Percentiles rank a stretch among this genome's conserved stretches.
Conservation (phyloP, 2,888 invertebrate species). For the Camponotus fellah region DNA sequence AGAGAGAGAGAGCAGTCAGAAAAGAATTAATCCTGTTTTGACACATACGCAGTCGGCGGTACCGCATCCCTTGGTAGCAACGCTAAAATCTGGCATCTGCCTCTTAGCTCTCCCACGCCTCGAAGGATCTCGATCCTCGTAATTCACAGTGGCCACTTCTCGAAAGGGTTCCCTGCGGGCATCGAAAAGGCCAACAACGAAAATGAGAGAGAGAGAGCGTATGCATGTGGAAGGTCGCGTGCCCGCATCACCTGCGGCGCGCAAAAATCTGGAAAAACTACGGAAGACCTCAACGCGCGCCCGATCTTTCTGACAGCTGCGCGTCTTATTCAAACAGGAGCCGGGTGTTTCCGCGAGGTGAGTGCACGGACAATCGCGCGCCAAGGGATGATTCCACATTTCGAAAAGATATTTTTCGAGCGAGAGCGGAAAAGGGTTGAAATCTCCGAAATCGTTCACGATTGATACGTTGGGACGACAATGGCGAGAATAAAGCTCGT, state of each 20-base stretch:
- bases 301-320: slow-evolving; percentile 61
- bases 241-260: slow-evolving; percentile 82
- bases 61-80: slow-evolving; percentile 59
- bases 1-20: slow-evolving; percentile 35
- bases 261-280: slow-evolving; percentile 77
- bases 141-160: slow-evolving; percentile 70
- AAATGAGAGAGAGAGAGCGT: slow-evolving; percentile 27
- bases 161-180: slow-evolving; percentile 71
- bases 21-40: slow-evolving; percentile 79
- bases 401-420: slow-evolving; percentile 50
- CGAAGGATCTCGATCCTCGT: slow-evolving; percentile 74
- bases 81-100: slow-evolving; percentile 76
- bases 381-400: slow-evolving; percentile 66
- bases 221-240: slow-evolving; percentile 78
- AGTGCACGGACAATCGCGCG: slow-evolving; percentile 23
- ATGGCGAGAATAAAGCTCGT: neutral
- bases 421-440: slow-evolving; percentile 38
- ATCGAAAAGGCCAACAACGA: slow-evolving; percentile 46
- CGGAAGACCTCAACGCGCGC: slow-evolving; percentile 55
- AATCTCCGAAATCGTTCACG: slow-evolving; percentile 5
- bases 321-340: slow-evolving; percentile 74
- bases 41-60: slow-evolving; percentile 79
- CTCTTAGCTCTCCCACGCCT: slow-evolving; percentile 59
- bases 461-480: slow-evolving; percentile 17
- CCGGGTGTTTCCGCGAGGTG: slow-evolving; percentile 38